phyloP scores from a whole-genome alignment of 2,888 invertebrate genomes.

The Euclidia mi region DNA sequence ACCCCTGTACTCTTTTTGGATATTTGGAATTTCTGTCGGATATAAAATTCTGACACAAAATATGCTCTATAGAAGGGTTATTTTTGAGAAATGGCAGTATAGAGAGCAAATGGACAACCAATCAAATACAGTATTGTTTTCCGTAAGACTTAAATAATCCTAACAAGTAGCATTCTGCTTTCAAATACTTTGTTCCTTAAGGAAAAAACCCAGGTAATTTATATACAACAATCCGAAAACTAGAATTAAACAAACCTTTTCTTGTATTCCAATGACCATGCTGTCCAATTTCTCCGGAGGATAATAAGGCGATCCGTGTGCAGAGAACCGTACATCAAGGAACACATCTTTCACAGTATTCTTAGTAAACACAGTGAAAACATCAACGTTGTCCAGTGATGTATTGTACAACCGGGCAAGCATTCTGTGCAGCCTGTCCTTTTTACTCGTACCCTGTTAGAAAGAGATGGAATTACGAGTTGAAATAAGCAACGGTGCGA shows the following conservation, averaged over 20 bases:
- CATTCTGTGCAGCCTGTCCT: slow-evolving; percentile 91
- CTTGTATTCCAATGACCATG: slow-evolving; percentile 93
- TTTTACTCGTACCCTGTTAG: slow-evolving; percentile 91
- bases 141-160: too few relatives aligned
- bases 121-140: too few relatives aligned
- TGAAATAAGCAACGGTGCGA: not conserved
- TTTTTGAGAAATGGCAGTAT: too few relatives aligned
- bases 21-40: too few relatives aligned
- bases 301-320: slow-evolving; percentile 98
- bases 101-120: too few relatives aligned
- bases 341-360: slow-evolving; percentile 91
- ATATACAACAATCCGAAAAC: not conserved
- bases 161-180: too few relatives aligned
- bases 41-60: too few relatives aligned
- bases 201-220: not conserved
- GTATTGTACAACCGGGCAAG: slow-evolving; percentile 93
- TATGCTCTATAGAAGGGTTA: too few relatives aligned
- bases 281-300: slow-evolving; percentile 96
- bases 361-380: slow-evolving; percentile 96
- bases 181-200: not conserved
- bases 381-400: slow-evolving; percentile 95
- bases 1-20: too few relatives aligned
- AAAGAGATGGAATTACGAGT: slow-evolving; percentile 32
- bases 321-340: slow-evolving; percentile 97
- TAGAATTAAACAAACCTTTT: slow-evolving; percentile 83